Percentiles rank a stretch among this genome's conserved stretches.
Conservation (phyloP, 1,140 invertebrate species). For the Homarus americanus region DNA sequence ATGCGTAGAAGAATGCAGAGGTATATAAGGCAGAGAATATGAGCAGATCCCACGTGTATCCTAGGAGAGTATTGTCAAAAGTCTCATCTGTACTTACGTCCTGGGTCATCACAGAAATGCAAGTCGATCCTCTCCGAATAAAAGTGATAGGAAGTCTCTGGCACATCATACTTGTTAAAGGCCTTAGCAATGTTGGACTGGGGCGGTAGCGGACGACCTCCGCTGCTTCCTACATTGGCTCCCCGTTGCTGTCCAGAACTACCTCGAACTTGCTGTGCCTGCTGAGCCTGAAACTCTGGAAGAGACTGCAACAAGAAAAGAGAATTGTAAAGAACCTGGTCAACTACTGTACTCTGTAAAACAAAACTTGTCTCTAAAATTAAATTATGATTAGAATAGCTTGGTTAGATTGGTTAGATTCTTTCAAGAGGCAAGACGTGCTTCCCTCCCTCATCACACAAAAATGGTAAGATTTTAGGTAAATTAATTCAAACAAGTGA, state of each 20-base stretch:
- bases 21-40: background rate
- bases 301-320: constrained; percentile 80
- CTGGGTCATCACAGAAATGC: constrained; percentile 97
- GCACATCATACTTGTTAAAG: constrained; percentile 89
- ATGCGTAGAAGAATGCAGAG: background rate
- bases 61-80: background rate
- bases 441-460: too few species aligned
- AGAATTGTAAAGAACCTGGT: too few species aligned
- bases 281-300: constrained; percentile 88
- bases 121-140: constrained; percentile 95
- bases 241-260: constrained; percentile 75
- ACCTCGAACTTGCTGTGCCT: constrained; percentile 82
- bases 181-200: constrained; percentile 52
- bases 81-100: constrained; percentile 81
- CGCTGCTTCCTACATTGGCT: constrained; percentile 13
- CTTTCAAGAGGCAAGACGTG: too few species aligned
- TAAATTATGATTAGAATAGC: too few species aligned
- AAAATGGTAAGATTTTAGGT: too few species aligned
- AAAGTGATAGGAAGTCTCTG: constrained; percentile 98
- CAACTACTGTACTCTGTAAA: too few species aligned
- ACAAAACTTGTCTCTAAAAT: too few species aligned
- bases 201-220: constrained; percentile 37
- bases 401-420: too few species aligned
- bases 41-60: background rate
- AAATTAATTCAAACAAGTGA: too few species aligned